Evolutionary conservation across 1,140 invertebrate species (phyloP).

Genomic region (Brachionus plicatilis): DNA sequence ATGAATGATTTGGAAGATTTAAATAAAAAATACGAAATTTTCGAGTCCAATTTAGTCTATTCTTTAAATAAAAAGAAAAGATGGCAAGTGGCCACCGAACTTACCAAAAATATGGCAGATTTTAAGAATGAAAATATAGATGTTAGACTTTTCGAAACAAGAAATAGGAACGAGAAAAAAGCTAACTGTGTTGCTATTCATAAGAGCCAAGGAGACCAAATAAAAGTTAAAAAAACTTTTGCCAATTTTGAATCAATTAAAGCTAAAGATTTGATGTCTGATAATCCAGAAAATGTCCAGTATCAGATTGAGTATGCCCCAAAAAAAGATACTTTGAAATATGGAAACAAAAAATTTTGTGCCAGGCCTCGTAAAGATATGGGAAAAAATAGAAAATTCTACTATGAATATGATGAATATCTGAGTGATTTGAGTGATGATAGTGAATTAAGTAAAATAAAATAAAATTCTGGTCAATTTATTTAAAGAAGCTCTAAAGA

Average conservation of each 20-base stretch:
- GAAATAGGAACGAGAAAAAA: slow-evolving; percentile 31
- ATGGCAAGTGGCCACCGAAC: neutral
- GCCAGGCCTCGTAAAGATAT: too few species aligned
- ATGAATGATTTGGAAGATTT: slow-evolving; percentile 11
- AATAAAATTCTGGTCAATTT: neutral
- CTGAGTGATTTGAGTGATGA: neutral
- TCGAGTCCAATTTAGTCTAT: neutral
- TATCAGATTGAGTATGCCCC: slow-evolving; percentile 11
- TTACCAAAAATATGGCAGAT: neutral
- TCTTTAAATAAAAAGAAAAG: slow-evolving; percentile 32
- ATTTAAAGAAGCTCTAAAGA: neutral
- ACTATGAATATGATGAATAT: neutral
- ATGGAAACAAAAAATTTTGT: neutral
- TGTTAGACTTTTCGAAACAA: neutral
- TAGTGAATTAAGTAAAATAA: neutral
- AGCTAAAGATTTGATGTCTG: neutral
- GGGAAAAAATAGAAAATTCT: neutral
- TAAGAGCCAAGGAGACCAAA: slow-evolving; percentile 2
- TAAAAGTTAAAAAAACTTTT: slow-evolving; percentile 9
- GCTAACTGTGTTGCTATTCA: slow-evolving; percentile 3
- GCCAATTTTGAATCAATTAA: slow-evolving; percentile 27
- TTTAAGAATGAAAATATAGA: slow-evolving; percentile 8
- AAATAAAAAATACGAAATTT: slow-evolving; percentile 1
- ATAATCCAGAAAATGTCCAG: neutral
- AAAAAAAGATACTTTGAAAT: slow-evolving; percentile 16